Percentiles rank a stretch among this genome's conserved stretches.
phyloP scores from a whole-genome alignment of 2,113 vertebrate species.

The Nanorana parkeri region DNA sequence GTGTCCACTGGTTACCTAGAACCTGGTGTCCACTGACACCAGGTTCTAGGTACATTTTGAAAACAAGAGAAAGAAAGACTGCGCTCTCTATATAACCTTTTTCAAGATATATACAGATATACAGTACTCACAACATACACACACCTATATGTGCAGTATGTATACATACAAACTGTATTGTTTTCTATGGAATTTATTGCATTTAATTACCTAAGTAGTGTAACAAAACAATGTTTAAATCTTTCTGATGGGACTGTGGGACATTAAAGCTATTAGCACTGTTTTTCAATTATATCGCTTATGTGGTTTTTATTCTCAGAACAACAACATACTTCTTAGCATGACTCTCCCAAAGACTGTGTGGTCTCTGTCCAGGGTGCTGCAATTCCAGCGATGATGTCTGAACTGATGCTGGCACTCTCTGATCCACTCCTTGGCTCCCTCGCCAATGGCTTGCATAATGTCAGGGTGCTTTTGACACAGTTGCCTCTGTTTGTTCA shows the following conservation, averaged over 20 bases:
- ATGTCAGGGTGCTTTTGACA: slow-evolving; percentile 95
- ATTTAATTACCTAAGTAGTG: too few species aligned
- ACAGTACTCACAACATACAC: too few species aligned
- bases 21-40: too few species aligned
- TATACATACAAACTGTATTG: too few species aligned
- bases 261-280: not conserved
- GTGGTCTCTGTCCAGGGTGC: slow-evolving; percentile 94
- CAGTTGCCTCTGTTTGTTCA: slow-evolving; percentile 94
- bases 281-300: not conserved
- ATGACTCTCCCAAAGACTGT: slow-evolving; percentile 95
- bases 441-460: slow-evolving; percentile 96
- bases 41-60: too few species aligned
- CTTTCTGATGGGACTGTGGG: not conserved
- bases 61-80: too few species aligned
- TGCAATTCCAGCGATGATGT: slow-evolving; percentile 98
- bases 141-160: too few species aligned
- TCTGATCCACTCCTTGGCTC: slow-evolving; percentile 95
- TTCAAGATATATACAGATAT: too few species aligned
- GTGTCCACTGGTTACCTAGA: too few species aligned
- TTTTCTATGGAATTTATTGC: too few species aligned
- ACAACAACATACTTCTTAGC: slow-evolving; percentile 88
- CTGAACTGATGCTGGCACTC: slow-evolving; percentile 98
- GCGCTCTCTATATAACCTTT: too few species aligned
- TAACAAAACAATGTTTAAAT: too few species aligned
- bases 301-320: not conserved